Evolutionary conservation across 2,113 vertebrate genomes (phyloP).

Genomic region (Phaethon lepturus): DNA sequence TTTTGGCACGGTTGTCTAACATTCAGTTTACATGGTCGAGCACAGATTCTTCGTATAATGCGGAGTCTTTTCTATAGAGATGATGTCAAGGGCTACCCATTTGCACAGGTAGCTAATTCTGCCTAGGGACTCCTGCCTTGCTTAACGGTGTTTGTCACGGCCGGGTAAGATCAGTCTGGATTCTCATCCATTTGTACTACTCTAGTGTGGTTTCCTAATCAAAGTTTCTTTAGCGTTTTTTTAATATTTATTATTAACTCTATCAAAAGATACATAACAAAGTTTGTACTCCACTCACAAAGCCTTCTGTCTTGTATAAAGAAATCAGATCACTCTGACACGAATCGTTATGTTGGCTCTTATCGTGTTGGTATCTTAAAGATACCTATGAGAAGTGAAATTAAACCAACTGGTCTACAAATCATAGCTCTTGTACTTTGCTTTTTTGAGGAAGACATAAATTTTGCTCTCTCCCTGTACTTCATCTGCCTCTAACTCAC

Average conservation of each 20-base stretch:
- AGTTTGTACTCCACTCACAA: neutral
- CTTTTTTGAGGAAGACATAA: neutral
- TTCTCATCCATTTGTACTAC: neutral
- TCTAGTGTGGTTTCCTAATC: neutral
- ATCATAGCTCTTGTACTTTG: neutral
- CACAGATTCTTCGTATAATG: accelerated
- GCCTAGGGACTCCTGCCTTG: neutral
- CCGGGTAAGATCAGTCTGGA: neutral
- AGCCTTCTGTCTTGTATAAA: neutral
- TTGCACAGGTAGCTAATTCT: neutral
- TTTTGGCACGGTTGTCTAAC: neutral
- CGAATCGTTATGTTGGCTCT: neutral
- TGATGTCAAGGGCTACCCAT: neutral
- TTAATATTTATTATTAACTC: neutral
- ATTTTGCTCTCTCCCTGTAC: neutral
- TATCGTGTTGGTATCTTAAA: neutral
- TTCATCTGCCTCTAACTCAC: neutral
- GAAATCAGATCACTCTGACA: neutral
- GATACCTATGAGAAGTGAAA: neutral
- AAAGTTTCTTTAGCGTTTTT: neutral
- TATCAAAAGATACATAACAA: neutral
- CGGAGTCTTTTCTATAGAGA: neutral
- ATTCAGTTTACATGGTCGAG: neutral
- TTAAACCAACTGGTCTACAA: neutral
- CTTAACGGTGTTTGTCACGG: neutral